Conservation (phyloP, 2,888 invertebrate species). For the Zygogramma bicolorata region DNA sequence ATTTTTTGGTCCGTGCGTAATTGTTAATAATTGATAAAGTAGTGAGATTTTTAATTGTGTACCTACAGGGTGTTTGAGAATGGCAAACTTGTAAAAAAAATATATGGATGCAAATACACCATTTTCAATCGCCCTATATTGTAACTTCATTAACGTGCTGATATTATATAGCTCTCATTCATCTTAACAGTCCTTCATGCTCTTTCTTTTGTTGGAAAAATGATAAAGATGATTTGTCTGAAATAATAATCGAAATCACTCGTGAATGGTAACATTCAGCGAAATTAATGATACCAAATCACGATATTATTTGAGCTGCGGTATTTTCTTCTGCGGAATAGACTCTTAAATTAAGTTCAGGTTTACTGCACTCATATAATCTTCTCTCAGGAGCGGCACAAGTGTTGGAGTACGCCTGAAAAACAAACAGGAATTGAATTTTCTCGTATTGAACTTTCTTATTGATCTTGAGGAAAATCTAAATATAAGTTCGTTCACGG, state of each 20-base stretch:
- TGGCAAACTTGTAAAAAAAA: neutral
- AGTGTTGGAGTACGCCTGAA: constrained; percentile 74
- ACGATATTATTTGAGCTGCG: constrained; percentile 29
- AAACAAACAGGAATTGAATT: constrained; percentile 51
- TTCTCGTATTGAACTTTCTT: too few relatives aligned
- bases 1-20: constrained; percentile 59
- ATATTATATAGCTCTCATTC: constrained; percentile 5
- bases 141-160: constrained; percentile 9
- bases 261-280: neutral
- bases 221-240: neutral
- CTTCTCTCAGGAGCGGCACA: constrained; percentile 76
- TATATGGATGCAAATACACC: neutral
- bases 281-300: neutral
- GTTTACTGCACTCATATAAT: constrained; percentile 74
- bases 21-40: constrained; percentile 16
- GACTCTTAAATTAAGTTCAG: constrained; percentile 64
- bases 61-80: neutral
- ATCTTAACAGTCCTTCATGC: neutral
- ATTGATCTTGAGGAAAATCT: too few relatives aligned
- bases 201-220: neutral
- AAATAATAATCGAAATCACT: neutral
- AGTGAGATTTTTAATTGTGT: constrained; percentile 13
- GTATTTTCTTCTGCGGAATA: neutral
- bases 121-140: neutral
- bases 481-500: too few relatives aligned